These are phyloP conservation scores for Orcinus orca DNA, from an alignment of 2,113 vertebrate species.

Conservation along the genomic window DNA sequence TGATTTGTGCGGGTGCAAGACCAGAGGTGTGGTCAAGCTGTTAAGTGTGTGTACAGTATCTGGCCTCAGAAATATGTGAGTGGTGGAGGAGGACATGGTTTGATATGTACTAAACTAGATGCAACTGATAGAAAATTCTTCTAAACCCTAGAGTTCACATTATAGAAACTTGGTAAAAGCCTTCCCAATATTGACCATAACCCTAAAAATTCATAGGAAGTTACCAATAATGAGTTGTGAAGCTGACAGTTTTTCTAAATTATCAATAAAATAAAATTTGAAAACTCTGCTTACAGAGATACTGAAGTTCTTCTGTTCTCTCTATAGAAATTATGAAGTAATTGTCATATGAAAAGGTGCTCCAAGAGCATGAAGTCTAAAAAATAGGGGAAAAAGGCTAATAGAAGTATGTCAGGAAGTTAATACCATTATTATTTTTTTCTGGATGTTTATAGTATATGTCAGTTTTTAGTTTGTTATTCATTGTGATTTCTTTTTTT, in stretches of 20 bases:
- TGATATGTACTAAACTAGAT: not conserved
- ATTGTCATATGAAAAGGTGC: not conserved
- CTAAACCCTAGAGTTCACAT: not conserved
- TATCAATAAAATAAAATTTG: not conserved
- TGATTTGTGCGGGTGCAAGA: not conserved
- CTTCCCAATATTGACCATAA: not conserved
- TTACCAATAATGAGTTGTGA: not conserved
- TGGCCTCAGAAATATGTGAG: not conserved
- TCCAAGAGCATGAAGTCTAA: not conserved
- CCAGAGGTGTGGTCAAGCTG: not conserved
- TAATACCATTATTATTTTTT: not conserved
- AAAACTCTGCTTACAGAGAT: not conserved
- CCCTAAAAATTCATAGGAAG: not conserved
- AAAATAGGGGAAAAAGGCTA: not conserved
- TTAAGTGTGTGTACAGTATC: not conserved
- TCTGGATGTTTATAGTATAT: not conserved
- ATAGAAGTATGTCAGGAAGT: not conserved
- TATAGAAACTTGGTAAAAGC: not conserved
- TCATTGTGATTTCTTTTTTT: not conserved
- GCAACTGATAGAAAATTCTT: not conserved
- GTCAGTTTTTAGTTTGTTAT: not conserved
- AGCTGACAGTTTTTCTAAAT: not conserved
- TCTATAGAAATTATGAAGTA: not conserved
- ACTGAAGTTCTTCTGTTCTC: not conserved
- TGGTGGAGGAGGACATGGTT: not conserved